Base-by-base conservation (phyloP, 2,797 vertebrate species). In the Lithobates sylvaticus region DNA sequence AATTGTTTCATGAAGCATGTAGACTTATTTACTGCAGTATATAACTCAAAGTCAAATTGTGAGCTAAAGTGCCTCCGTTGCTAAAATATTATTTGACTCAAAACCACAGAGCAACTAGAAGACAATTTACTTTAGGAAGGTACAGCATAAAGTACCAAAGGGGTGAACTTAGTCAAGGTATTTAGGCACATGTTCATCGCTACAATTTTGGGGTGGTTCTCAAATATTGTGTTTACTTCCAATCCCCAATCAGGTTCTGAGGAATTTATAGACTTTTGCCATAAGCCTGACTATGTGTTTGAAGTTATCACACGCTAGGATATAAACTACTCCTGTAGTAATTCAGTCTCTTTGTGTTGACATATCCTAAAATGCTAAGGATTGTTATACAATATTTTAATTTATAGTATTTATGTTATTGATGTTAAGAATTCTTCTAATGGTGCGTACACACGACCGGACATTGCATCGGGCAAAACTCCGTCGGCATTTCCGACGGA, bases 31-130 rank as follows among this genome's bases (percentile, higher is more conserved):
- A 95, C 93, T 92, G 94, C 94, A 92, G 92, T 88, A 88, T 93
- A 94, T 94, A 94, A 95, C 91, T 95, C 94, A 95, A 94, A 94
- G 94, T 94, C 88, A 87, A 91, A 94, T 94, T 94, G 92, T 93
- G 92, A 93, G 93, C 92, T 92, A 91, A 93, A 78, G 65, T 93
- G 92, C 47, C 44, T 69, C 77, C 18, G 27, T 32, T 54, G 70
- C 67, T 82, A 36, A 76, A 68, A 32, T 71, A 34, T 72, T 68
- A 34, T 76, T 54, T 50, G 47, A 29, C 26, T n/a, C 26, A 71
- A 21, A 15, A 21, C n/a, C 18, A 69, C 32, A 50, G 68, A 50
- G 42, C 12, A 18, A 61, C 21, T n/a, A n/a, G 32, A 42, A 44
- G 21, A 42, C 67, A 70, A 36, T 15, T 73, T 26, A 70, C 12